phyloP scores from a whole-genome alignment of 92 coral and sea anemone genomes.

The Epizoanthus stellaris region DNA sequence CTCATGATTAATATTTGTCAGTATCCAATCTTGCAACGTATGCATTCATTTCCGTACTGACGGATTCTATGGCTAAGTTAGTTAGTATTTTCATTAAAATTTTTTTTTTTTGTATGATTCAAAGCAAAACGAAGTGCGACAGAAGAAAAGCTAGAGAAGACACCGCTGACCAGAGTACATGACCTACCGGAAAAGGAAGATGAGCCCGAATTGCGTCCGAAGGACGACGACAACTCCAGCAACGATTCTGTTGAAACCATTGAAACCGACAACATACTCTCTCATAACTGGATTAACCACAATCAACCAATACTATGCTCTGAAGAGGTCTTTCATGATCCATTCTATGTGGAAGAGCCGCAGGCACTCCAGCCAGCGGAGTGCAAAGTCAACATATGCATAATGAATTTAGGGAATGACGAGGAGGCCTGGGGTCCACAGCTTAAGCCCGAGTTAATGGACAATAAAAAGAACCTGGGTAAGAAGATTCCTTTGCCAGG shows the following conservation, averaged over 20 bases:
- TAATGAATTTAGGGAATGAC: slow-evolving; percentile 29
- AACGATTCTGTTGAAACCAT: slow-evolving; percentile 19
- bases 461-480: slow-evolving; percentile 10
- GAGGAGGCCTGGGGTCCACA: slow-evolving; percentile 15
- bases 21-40: too few relatives aligned
- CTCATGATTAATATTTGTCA: too few relatives aligned
- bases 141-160: slow-evolving; percentile 9
- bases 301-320: background rate
- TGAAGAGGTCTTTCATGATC: slow-evolving; percentile 14
- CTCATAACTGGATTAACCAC: slow-evolving; percentile 13
- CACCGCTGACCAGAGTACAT: background rate
- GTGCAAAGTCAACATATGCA: slow-evolving; percentile 37
- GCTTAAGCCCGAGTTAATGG: slow-evolving; percentile 5
- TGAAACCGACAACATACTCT: slow-evolving; percentile 19
- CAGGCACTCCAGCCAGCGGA: slow-evolving; percentile 29
- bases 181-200: background rate
- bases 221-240: slow-evolving; percentile 24
- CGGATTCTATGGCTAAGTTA: background rate
- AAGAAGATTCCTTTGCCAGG: slow-evolving; percentile 8
- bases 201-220: background rate
- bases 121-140: background rate
- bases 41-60: too few relatives aligned
- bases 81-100: too few relatives aligned
- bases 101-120: background rate
- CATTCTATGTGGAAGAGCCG: slow-evolving; percentile 26